Base-by-base conservation (phyloP, 2,888 invertebrate genomes). In the Drosophila phalerata region DNA sequence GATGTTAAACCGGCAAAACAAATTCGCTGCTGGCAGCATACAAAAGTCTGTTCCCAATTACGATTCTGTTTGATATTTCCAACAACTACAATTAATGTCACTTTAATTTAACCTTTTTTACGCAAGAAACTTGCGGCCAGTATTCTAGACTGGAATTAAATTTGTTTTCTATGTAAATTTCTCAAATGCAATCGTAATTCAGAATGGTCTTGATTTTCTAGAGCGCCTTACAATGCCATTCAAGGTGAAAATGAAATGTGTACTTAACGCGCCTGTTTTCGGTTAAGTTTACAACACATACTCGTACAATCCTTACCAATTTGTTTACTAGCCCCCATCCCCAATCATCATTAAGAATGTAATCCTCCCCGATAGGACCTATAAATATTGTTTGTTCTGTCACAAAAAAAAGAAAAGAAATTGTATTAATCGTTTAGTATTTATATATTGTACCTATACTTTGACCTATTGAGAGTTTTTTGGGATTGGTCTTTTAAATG, bases 391-490 rank as follows among this genome's bases (percentile, higher is more conserved):
- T 52, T 47, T 66, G 47, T 38, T 66, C 43, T 32, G 38, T 43
- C 37, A 45, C 15, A 11, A 63, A 55, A 61, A 55, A 60, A 65
- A 58, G 57, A 55, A 61, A 55, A 60, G 63, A 58, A 56, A 64
- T 73, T 73, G 75, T 85, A 83, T 83, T 83, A 85, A 63, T 68
- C 64, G 75, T 78, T 77, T 83, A 85, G 82, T 83, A 83, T 85
- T 85, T 83, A 75, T 75, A 63, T 77, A 68, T 40, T 69, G 43
- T 75, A 69, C 28, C 61, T 66, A 45, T 58, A 68, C 43, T 34
- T 37, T 53, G 62, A 49, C 57, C 65, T 51, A 37, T 45, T 52
- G 32, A 28, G 22, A 45, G 28, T 47, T n/a, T 61, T 64, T 61
- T 64, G 63, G 71, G 58, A 56, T 68, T 65, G 64, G 77, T 76